phyloP scores from a whole-genome alignment of 2,888 invertebrate genomes.

The Hipparchia sbordonii region DNA sequence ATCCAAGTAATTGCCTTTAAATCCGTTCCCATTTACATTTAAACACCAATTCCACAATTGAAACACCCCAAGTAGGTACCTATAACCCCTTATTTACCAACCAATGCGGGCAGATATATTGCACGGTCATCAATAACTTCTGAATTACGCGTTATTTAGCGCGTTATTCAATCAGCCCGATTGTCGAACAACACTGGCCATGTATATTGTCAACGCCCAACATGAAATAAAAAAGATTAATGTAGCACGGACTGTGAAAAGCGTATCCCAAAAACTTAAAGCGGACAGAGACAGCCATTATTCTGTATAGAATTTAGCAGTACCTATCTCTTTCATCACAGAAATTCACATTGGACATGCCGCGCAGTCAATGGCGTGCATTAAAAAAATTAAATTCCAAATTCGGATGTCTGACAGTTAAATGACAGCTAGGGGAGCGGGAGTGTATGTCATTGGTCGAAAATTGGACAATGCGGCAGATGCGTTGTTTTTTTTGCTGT shows the following conservation, averaged over 20 bases:
- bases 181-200: conserved; percentile 73
- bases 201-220: conserved; percentile 77
- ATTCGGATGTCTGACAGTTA: conserved; percentile 64
- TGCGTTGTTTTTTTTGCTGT: conserved; percentile 66
- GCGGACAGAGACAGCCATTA: neutral
- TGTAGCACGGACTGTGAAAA: neutral
- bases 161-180: conserved; percentile 80
- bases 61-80: conserved; percentile 27
- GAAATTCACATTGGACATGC: conserved; percentile 4
- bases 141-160: conserved; percentile 77
- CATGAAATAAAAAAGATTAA: conserved; percentile 20
- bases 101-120: conserved; percentile 73
- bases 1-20: neutral
- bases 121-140: conserved; percentile 59
- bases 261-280: neutral
- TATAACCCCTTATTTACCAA: conserved; percentile 59
- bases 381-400: conserved; percentile 66
- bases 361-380: conserved; percentile 10
- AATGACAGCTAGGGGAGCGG: conserved; percentile 80
- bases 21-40: conserved; percentile 9
- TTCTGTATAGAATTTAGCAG: neutral
- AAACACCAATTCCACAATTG: conserved; percentile 22
- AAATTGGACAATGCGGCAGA: conserved; percentile 80
- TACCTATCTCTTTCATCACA: conserved; percentile 8
- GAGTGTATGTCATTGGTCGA: conserved; percentile 70